phyloP scores from a whole-genome alignment of 2,113 vertebrate species.

The Atractosteus spatula region DNA sequence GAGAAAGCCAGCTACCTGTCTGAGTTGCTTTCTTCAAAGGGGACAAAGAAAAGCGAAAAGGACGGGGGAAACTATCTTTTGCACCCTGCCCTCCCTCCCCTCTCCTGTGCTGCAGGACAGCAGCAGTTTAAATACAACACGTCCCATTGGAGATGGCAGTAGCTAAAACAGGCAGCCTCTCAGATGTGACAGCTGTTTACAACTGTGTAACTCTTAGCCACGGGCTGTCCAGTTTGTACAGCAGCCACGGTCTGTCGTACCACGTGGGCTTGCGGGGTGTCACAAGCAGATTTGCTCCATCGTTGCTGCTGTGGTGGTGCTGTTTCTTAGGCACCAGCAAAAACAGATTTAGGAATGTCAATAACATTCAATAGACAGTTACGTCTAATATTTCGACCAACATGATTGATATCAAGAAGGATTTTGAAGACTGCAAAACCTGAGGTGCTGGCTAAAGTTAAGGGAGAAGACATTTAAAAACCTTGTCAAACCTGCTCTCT shows the following conservation, averaged over 20 bases:
- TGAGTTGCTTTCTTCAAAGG: not conserved
- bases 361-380: too few relatives aligned
- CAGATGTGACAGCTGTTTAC: slow-evolving; percentile 3
- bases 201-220: not conserved
- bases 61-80: not conserved
- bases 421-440: too few relatives aligned
- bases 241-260: not conserved
- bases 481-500: too few relatives aligned
- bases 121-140: not conserved
- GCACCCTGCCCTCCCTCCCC: not conserved
- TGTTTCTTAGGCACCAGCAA: not conserved
- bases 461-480: too few relatives aligned
- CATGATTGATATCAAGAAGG: too few relatives aligned
- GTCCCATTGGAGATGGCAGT: not conserved
- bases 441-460: too few relatives aligned
- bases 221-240: not conserved
- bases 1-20: not conserved
- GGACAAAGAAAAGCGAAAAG: not conserved
- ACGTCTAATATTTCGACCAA: too few relatives aligned
- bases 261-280: slow-evolving; percentile 15
- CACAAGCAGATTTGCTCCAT: slow-evolving; percentile 1
- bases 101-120: not conserved
- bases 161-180: not conserved
- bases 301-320: not conserved
- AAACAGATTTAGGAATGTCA: too few relatives aligned